A percentile compares a stretch with the other conserved stretches of the same genome.
Evolutionary conservation across 2,113 vertebrate species (phyloP).

Genomic region (Trichomycterus rosablanca): DNA sequence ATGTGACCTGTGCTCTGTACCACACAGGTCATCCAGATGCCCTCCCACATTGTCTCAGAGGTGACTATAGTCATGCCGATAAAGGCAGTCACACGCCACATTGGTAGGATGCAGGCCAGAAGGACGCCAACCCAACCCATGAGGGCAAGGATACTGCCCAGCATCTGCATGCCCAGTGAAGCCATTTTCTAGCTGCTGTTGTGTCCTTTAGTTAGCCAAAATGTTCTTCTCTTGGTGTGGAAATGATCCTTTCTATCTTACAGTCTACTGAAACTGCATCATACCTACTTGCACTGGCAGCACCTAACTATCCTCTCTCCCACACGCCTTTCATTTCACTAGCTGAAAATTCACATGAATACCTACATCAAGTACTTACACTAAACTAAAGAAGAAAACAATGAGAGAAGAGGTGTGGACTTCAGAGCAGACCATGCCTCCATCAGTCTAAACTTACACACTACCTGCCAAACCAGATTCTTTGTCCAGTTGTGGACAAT

Average conservation of each 20-base stretch:
- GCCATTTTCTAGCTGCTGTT: slow-evolving; percentile 65
- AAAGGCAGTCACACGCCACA: slow-evolving; percentile 87
- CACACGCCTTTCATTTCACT: slow-evolving; percentile 32
- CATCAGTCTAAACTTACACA: slow-evolving; percentile 6
- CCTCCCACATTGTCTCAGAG: slow-evolving; percentile 84
- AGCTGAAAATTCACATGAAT: slow-evolving; percentile 37
- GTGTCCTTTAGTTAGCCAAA: too few species aligned
- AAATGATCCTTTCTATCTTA: background rate
- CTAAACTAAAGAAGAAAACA: slow-evolving; percentile 46
- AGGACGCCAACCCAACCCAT: slow-evolving; percentile 81
- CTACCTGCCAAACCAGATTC: slow-evolving; percentile 37
- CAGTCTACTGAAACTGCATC: slow-evolving; percentile 6
- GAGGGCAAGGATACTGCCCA: slow-evolving; percentile 78
- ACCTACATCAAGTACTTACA: slow-evolving; percentile 33
- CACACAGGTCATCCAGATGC: slow-evolving; percentile 93
- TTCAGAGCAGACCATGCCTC: slow-evolving; percentile 28
- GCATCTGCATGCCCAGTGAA: slow-evolving; percentile 80
- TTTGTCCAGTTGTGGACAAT: background rate
- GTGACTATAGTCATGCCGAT: slow-evolving; percentile 84
- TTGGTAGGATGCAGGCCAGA: slow-evolving; percentile 76
- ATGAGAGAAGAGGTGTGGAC: slow-evolving; percentile 24
- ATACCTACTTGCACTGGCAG: background rate
- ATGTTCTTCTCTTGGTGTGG: too few species aligned
- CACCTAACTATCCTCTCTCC: slow-evolving; percentile 16
- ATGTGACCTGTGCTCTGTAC: slow-evolving; percentile 88